Base-by-base conservation (phyloP, 1,140 invertebrate species). In the Eupristina koningsbergeri region DNA sequence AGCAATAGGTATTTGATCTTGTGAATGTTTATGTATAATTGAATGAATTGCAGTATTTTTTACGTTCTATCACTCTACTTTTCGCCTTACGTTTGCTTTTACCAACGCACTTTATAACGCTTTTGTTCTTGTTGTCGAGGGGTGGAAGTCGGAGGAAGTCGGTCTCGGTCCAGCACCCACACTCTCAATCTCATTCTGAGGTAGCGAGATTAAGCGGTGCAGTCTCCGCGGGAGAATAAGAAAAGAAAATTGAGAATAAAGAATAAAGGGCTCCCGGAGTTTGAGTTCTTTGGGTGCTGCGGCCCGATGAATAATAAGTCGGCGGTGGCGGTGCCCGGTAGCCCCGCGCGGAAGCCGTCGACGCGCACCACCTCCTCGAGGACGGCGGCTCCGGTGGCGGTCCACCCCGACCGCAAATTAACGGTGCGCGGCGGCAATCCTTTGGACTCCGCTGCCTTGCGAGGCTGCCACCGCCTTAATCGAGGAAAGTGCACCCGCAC, bases 351-450 rank as follows among this genome's bases (percentile, higher is more conserved):
- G 74, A 58, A 76, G 74, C 74, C 71, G n/a, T 45, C 41, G 6
- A 7, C 73, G 19, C 45, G 1, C 69, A 31, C 9, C 13, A 3
- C n/a, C n/a, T n/a, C n/a, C n/a, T n/a, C n/a, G n/a, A n/a, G n/a
- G n/a, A n/a, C n/a, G n/a, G n/a, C n/a, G n/a, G n/a, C n/a, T n/a
- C n/a, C n/a, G n/a, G n/a, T 8, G 31, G 36, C 67, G 67, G 63
- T 64, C 26, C 36, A n/a, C n/a, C 41, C 69, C 58, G 79, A 91
- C 90, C 89, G 88, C 89, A 90, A 90, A 90, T 90, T 91, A 90
- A 89, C 88, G 87, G 84, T 80, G 75, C 74, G 74, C 22, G 74
- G 81, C 74, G 71, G n/a, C n/a, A 63, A 29, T 26, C 79, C 53
- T 80, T 64, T 64, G 69, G 39, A 26, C 29, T 5, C 22, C 34